Evolutionary conservation across 1,140 invertebrate genomes (phyloP).

Genomic region (Bathynomus jamesi): DNA sequence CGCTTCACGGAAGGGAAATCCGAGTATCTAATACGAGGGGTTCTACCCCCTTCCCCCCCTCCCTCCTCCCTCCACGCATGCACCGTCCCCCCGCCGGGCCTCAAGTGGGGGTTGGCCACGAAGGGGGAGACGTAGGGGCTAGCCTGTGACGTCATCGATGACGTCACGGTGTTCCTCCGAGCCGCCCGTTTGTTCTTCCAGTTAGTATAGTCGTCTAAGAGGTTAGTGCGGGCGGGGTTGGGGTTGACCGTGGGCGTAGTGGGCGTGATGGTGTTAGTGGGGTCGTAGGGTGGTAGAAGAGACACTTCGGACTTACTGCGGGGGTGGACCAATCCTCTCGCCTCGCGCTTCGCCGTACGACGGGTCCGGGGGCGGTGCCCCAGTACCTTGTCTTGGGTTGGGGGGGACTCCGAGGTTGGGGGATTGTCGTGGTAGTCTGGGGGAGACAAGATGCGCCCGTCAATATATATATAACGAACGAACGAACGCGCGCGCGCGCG

Average conservation of each 20-base stretch:
- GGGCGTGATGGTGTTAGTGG: constrained; percentile 11
- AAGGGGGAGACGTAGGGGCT: not conserved
- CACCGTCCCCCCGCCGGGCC: not conserved
- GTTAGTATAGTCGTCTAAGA: not conserved
- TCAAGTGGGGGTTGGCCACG: not conserved
- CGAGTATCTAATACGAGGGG: not conserved
- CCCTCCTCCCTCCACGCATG: not conserved
- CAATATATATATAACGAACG: not conserved
- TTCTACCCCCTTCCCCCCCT: not conserved
- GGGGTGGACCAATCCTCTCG: constrained; percentile 31
- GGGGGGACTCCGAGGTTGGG: constrained; percentile 33
- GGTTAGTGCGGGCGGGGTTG: not conserved
- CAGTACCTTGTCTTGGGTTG: constrained; percentile 34
- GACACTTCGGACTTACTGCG: constrained; percentile 28
- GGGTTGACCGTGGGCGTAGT: constrained; percentile 5
- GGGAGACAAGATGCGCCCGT: not conserved
- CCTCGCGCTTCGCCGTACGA: constrained; percentile 32
- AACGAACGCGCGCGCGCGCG: too few relatives aligned
- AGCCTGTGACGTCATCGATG: not conserved
- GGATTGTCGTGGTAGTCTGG: constrained; percentile 35
- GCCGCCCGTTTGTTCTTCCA: not conserved
- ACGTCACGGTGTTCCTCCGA: not conserved
- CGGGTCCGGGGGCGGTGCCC: constrained; percentile 28
- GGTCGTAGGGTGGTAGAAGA: constrained; percentile 5
- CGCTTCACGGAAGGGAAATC: not conserved